Percentiles rank a stretch among this genome's conserved stretches.
These are phyloP conservation scores for Prietella phreatophila DNA, from an alignment of 2,113 vertebrate species.

Conservation along the genomic window DNA sequence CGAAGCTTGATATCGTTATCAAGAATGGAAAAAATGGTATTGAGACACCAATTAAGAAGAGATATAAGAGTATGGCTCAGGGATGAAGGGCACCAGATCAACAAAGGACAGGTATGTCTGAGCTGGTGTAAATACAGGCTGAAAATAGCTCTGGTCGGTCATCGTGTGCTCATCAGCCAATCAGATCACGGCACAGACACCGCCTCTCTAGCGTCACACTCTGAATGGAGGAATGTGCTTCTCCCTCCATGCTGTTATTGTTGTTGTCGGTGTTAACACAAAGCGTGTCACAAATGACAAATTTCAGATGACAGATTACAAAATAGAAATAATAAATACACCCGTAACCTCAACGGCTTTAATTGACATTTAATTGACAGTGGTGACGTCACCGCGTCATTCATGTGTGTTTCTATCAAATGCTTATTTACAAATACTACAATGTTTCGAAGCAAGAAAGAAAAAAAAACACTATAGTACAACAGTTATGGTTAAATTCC, in stretches of 20 bases:
- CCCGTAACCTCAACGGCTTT: background rate
- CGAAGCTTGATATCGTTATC: background rate
- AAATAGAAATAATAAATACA: too few relatives aligned
- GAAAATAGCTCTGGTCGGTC: conserved; percentile 31
- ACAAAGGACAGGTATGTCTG: conserved; percentile 29
- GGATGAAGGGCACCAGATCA: conserved; percentile 28
- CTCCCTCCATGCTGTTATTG: conserved; percentile 20
- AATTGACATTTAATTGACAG: background rate
- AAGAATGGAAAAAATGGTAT: background rate
- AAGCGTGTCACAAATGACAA: background rate
- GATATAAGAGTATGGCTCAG: background rate
- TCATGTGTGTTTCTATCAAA: background rate
- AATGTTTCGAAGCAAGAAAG: background rate
- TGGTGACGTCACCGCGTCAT: conserved; percentile 12
- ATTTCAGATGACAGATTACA: background rate
- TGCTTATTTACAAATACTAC: background rate
- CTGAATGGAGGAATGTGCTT: background rate
- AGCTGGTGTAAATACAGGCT: conserved; percentile 40
- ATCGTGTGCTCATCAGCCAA: conserved; percentile 11
- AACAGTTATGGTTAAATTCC: background rate
- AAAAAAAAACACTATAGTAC: too few relatives aligned
- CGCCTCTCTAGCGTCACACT: background rate
- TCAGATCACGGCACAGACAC: conserved; percentile 4
- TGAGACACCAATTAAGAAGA: background rate
- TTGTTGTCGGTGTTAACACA: background rate